These are phyloP conservation scores for Cherax destructor DNA, from an alignment of 1,140 invertebrate species.

Conservation along the genomic window DNA sequence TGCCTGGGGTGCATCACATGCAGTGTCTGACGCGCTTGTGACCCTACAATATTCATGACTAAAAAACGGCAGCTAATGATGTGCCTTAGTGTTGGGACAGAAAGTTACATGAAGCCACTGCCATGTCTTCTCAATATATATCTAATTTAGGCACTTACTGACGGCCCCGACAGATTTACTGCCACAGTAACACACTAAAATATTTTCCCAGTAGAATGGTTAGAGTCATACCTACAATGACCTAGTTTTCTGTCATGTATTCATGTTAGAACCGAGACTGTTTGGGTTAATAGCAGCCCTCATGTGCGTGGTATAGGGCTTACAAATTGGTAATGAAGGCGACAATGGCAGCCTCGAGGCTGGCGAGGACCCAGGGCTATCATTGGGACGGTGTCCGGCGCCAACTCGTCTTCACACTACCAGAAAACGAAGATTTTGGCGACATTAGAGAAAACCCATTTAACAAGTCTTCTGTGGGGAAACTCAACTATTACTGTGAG, in stretches of 20 bases:
- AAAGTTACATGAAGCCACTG: neutral
- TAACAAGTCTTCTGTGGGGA: neutral
- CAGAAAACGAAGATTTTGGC: constrained; percentile 12
- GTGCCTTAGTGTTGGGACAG: neutral
- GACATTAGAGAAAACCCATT: neutral
- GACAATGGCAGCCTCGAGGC: neutral
- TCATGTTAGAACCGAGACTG: neutral
- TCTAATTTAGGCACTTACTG: constrained; percentile 20
- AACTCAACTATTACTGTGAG: too few species aligned
- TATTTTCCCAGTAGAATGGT: neutral
- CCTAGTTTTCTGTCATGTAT: too few species aligned
- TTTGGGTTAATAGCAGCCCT: neutral
- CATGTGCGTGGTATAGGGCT: neutral
- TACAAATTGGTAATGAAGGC: neutral
- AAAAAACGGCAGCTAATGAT: neutral
- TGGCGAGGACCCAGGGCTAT: constrained; percentile 12
- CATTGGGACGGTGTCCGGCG: neutral
- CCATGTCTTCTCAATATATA: neutral
- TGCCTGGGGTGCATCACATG: neutral
- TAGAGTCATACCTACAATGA: neutral
- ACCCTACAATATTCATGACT: neutral
- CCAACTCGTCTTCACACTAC: neutral
- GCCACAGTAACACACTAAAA: neutral
- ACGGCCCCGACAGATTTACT: neutral
- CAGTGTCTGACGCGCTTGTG: neutral